Evolutionary conservation across 2,888 invertebrate genomes (phyloP), one percentile per base, ranked within the genome.

Genomic region (Girardia tigrina): DNA sequence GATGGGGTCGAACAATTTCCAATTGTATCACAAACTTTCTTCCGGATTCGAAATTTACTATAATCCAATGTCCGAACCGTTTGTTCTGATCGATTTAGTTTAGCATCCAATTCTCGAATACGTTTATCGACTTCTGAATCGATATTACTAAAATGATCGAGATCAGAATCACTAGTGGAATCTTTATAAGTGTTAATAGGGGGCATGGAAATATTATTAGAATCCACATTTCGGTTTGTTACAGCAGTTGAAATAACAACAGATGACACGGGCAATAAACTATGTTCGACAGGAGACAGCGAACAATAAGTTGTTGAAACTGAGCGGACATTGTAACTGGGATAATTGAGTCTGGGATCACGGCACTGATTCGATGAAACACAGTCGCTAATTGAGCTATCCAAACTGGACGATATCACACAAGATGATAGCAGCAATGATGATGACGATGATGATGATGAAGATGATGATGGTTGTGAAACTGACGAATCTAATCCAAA

Each of bases 21-120:
- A 26, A 23, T n/a, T 26, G 12, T 42, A 28, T n/a, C 26, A 20
- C 36, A 29, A 8, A 56, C 42, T 29, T 36, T 42, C n/a, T 70
- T 71, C 8, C 75, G 8, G 28, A 75, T 75, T 73, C 73, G 73
- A 71, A 75, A 75, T 71, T 75, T 75, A 20, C 71, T 71, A 28
- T 75, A 75, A 28, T 75, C 71, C 12, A 75, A 70, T 14, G 70
- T 26, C 12, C 36, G 36, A 56, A 42, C 29, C 2, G 71, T 71
- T 27, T 71, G 73, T 8, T 42, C 78, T 42, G 78, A 78, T 26
- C 74, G 71, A 4, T 78, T 77, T 82, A 93, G 92, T 83, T 91
- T 91, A 84, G 93, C 94, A 85, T 94, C 94, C 77, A 95, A 87
- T 74, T 90, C 91, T 79, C 90, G 89, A 80, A 97, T 91, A 78